A percentile compares a stretch with the other conserved stretches of the same genome.
These are phyloP conservation scores for Drosophila guanche DNA, from an alignment of 1,140 invertebrate species.

Conservation along the genomic window DNA sequence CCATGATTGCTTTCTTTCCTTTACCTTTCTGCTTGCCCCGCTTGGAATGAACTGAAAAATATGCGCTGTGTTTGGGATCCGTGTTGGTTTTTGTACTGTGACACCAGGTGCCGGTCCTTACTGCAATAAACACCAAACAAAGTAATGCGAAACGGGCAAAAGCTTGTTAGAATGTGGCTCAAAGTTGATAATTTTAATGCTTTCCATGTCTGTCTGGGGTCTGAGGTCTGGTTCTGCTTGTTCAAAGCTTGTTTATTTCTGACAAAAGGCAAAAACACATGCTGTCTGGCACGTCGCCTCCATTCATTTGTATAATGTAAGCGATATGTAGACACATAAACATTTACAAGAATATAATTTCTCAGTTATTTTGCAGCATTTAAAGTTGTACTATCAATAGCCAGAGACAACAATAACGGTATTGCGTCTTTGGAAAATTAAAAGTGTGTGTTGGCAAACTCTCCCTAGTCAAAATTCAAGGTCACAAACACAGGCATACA, in stretches of 20 bases:
- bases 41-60: conserved; percentile 27
- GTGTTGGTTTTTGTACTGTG: conserved; percentile 52
- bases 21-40: conserved; percentile 3
- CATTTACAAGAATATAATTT: too few relatives aligned
- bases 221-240: conserved; percentile 8
- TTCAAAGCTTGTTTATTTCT: not conserved
- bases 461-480: conserved; percentile 49
- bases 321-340: not conserved
- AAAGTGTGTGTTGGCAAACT: conserved; percentile 30
- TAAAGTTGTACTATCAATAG: not conserved
- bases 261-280: conserved; percentile 5
- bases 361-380: not conserved
- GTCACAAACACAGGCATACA: conserved; percentile 44
- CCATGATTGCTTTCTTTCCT: conserved; percentile 43
- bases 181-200: not conserved
- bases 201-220: too few relatives aligned
- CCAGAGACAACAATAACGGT: conserved; percentile 23
- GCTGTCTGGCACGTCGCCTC: conserved; percentile 18
- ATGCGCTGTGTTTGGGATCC: conserved; percentile 6
- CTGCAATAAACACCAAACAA: conserved; percentile 11
- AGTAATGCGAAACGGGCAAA: not conserved
- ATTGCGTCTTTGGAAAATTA: conserved; percentile 40
- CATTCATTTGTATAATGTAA: not conserved
- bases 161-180: not conserved
- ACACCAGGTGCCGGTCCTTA: conserved; percentile 58